Percentiles rank a stretch among this genome's conserved stretches.
Evolutionary conservation across 1,140 invertebrate genomes (phyloP).

Genomic region (Diorhabda elongata): DNA sequence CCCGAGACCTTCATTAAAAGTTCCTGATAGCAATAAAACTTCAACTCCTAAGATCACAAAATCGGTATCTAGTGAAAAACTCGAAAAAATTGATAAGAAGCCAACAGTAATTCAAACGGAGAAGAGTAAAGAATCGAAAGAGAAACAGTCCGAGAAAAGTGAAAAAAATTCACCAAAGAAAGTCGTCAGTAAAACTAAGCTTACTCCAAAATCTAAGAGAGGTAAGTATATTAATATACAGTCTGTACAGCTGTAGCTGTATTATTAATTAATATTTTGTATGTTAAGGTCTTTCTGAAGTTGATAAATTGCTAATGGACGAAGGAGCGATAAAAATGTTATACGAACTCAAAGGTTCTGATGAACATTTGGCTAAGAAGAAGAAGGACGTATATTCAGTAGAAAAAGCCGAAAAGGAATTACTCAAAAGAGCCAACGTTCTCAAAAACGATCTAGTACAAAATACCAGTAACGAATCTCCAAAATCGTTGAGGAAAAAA

Average conservation of each 20-base stretch:
- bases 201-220: slow-evolving; percentile 9
- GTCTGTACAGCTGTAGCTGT: neutral
- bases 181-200: neutral
- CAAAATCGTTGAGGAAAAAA: slow-evolving; percentile 42
- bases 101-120: slow-evolving; percentile 10
- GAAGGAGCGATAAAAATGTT: slow-evolving; percentile 82
- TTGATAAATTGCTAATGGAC: slow-evolving; percentile 73
- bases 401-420: slow-evolving; percentile 51
- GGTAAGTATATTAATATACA: neutral
- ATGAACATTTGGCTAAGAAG: slow-evolving; percentile 34
- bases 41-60: slow-evolving; percentile 12
- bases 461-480: slow-evolving; percentile 38
- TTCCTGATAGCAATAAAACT: neutral
- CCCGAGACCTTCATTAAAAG: slow-evolving; percentile 7
- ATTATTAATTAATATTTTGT: neutral
- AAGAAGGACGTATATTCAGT: slow-evolving; percentile 47
- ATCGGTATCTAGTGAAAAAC: slow-evolving; percentile 1
- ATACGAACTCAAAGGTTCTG: slow-evolving; percentile 65
- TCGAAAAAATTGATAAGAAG: slow-evolving; percentile 19
- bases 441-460: slow-evolving; percentile 41
- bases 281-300: slow-evolving; percentile 53
- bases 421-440: slow-evolving; percentile 52
- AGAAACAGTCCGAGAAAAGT: slow-evolving; percentile 8
- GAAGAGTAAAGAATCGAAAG: neutral
- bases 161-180: slow-evolving; percentile 9